phyloP scores from a whole-genome alignment of 2,888 invertebrate genomes.

The Pterobdella sp. region DNA sequence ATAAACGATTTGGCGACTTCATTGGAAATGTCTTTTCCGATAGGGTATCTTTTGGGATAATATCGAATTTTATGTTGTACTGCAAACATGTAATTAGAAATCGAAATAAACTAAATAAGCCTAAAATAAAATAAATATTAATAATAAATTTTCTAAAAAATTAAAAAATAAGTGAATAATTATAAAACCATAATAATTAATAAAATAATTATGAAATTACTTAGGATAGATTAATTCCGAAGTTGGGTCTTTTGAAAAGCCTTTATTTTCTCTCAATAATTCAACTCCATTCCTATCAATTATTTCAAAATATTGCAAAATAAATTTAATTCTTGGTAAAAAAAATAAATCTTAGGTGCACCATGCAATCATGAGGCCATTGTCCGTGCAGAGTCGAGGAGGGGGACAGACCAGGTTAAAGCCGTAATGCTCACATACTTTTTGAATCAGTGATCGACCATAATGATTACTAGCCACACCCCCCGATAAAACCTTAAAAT shows the following conservation, averaged over 20 bases:
- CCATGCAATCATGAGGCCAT: slow-evolving; percentile 97
- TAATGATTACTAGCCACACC: slow-evolving; percentile 90
- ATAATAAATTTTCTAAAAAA: not conserved
- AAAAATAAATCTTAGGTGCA: slow-evolving; percentile 38
- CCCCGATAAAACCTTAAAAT: slow-evolving; percentile 72
- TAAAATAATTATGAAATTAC: slow-evolving; percentile 38
- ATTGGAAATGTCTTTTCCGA: not conserved
- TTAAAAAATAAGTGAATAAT: not conserved
- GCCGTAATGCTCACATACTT: slow-evolving; percentile 61
- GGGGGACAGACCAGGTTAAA: slow-evolving; percentile 66
- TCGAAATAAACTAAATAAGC: not conserved
- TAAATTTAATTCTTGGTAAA: not conserved
- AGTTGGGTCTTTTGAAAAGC: slow-evolving; percentile 57
- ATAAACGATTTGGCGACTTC: not conserved
- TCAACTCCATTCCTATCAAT: slow-evolving; percentile 73
- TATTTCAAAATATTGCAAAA: slow-evolving; percentile 15
- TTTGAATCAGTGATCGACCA: slow-evolving; percentile 63
- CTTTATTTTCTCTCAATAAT: slow-evolving; percentile 57
- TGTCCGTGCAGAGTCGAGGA: slow-evolving; percentile 82
- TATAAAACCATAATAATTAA: not conserved
- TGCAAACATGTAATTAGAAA: no score
- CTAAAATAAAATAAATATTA: not conserved
- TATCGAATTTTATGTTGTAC: no score
- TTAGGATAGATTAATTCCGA: slow-evolving; percentile 58
- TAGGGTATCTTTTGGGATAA: not conserved